Conservation (phyloP, 2,113 vertebrate species). For the Oceanodroma tethys region DNA sequence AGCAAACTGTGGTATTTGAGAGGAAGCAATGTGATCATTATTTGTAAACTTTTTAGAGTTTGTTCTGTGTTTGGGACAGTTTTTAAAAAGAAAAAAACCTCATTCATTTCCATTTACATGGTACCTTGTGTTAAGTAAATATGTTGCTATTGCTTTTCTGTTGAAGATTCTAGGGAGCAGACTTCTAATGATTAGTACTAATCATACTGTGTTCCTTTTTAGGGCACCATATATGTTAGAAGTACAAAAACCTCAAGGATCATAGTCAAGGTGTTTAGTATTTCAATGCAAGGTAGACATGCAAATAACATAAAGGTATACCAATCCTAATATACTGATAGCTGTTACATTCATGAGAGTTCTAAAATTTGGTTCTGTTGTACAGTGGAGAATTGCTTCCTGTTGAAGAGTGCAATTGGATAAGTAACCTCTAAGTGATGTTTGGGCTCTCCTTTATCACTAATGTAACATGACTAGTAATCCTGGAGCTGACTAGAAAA, state of each 20-base stretch:
- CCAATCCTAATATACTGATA: background rate
- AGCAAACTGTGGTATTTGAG: background rate
- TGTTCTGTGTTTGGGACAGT: background rate
- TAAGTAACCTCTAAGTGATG: background rate
- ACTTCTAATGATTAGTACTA: background rate
- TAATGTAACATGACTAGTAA: background rate
- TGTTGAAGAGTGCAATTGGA: background rate
- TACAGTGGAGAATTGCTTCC: background rate
- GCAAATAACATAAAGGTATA: background rate
- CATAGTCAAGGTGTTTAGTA: background rate
- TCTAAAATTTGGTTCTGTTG: background rate
- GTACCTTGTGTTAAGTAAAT: background rate
- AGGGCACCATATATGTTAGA: background rate
- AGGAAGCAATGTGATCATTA: background rate
- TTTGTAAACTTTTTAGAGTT: background rate
- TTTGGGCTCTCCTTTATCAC: background rate
- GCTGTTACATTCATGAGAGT: background rate
- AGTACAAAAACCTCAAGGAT: background rate
- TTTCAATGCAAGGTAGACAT: background rate
- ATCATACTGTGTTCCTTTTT: background rate
- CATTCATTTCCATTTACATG: accelerated
- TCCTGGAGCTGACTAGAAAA: background rate
- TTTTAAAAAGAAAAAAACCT: background rate
- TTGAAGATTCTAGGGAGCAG: background rate
- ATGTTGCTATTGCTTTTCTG: background rate